Evolutionary conservation across 92 coral and sea anemone genomes (phyloP), one percentile per base, ranked within the genome.

Genomic region (Pocillopora meandrina): DNA sequence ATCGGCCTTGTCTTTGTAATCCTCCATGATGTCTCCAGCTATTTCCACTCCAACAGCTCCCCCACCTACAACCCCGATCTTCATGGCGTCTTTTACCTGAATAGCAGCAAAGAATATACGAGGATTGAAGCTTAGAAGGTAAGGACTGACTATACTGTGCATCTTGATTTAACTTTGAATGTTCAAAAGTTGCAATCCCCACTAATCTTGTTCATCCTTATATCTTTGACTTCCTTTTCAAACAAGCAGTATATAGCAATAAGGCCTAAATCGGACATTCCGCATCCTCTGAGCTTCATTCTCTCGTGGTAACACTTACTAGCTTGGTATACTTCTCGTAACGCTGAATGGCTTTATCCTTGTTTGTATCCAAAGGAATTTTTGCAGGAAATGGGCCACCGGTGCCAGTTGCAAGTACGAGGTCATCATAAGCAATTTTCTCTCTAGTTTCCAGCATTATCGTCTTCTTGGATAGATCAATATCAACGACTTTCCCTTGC

Each of bases 31-130:
- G 61, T 96, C 98, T n/a, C 98, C 98, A 2, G 98, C 95, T 75
- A 96, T 72, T 84, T 96, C 98, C 17, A 96, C 98, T n/a, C 98
- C 98, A 5, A 93, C 98, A 4, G 98, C 98, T 33, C 98, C 98
- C 12, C 98, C 98, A 19, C 98, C 98, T 31, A 96, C 89, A 21
- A 96, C 93, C 14, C 93, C 98, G 52, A 96, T 87, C 34, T 86
- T 90, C 74, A 87, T 85, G n/a, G 96, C 93, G 14, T 82, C 91
- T 59, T 73, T 89, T 68, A 96, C 91, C 98, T 96, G 82, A 33
- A 18, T n/a, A 19, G 26, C 75, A 55, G 12, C n/a, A 71, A 10
- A 26, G 60, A 56, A 42, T 35, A 13, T 19, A 16, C 1, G 1
- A 71, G 33, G 72, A 47, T 55, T 77, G 12, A 58, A 47, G n/a